phyloP scores from a whole-genome alignment of 2,113 vertebrate species.

The Ceyx melanurus region DNA sequence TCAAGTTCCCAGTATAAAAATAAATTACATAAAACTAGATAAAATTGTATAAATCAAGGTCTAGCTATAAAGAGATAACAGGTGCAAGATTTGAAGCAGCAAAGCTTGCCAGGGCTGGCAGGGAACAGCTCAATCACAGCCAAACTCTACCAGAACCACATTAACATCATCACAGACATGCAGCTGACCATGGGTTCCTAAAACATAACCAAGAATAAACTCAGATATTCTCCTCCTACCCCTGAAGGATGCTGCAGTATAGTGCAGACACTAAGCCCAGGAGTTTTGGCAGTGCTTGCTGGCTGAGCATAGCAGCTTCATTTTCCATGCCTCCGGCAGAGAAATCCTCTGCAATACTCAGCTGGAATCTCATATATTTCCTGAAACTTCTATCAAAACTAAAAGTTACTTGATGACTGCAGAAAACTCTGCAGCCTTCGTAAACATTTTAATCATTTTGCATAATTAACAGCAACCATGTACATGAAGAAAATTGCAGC shows the following conservation, averaged over 20 bases:
- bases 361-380: not conserved
- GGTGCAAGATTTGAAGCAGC: not conserved
- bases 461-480: not conserved
- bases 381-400: not conserved
- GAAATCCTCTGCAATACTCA: not conserved
- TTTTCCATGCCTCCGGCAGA: not conserved
- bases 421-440: not conserved
- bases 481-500: not conserved
- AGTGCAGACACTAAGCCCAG: not conserved
- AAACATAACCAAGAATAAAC: not conserved
- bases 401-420: not conserved
- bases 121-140: not conserved
- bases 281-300: fast-evolving
- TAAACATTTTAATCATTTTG: not conserved
- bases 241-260: not conserved
- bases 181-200: not conserved
- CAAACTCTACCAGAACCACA: not conserved
- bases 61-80: not conserved
- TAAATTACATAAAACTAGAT: not conserved
- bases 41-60: not conserved
- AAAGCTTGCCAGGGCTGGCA: not conserved
- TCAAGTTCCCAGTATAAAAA: not conserved
- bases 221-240: not conserved
- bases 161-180: not conserved
- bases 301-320: not conserved